Conservation (phyloP, 1,140 invertebrate genomes). For the Cylas formicarius region DNA sequence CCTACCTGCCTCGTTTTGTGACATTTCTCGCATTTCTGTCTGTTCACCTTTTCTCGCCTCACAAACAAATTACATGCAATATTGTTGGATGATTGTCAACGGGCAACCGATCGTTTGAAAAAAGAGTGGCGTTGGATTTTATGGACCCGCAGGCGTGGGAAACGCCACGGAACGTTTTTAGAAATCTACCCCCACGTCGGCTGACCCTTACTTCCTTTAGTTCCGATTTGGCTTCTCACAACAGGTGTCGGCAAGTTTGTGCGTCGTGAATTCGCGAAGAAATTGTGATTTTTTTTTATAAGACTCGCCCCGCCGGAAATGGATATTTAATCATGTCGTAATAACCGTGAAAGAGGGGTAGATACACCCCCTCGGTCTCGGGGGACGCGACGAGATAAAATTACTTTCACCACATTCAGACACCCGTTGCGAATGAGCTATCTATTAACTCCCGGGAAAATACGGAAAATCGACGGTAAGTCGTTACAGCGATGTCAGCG, state of each 20-base stretch:
- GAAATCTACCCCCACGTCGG: conserved; percentile 1
- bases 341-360: conserved; percentile 25
- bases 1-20: conserved; percentile 12
- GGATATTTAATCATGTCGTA: conserved; percentile 21
- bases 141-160: conserved; percentile 19
- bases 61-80: conserved; percentile 21
- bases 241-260: conserved; percentile 21
- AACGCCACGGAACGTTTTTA: conserved; percentile 9
- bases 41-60: conserved; percentile 1
- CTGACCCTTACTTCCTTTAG: conserved; percentile 19
- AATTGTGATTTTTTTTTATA: too few relatives aligned
- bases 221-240: conserved; percentile 18
- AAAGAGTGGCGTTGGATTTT: conserved; percentile 21
- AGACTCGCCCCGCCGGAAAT: too few relatives aligned
- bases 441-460: conserved; percentile 17
- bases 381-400: conserved; percentile 24
- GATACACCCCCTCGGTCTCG: conserved; percentile 17
- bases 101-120: conserved; percentile 6
- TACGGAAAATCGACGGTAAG: conserved; percentile 16
- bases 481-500: conserved; percentile 12
- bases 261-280: not conserved
- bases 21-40: not conserved
- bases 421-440: conserved; percentile 12
- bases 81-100: conserved; percentile 14
- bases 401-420: conserved; percentile 28